Conservation (phyloP, 2,888 invertebrate species). For the Colostygia pectinataria region DNA sequence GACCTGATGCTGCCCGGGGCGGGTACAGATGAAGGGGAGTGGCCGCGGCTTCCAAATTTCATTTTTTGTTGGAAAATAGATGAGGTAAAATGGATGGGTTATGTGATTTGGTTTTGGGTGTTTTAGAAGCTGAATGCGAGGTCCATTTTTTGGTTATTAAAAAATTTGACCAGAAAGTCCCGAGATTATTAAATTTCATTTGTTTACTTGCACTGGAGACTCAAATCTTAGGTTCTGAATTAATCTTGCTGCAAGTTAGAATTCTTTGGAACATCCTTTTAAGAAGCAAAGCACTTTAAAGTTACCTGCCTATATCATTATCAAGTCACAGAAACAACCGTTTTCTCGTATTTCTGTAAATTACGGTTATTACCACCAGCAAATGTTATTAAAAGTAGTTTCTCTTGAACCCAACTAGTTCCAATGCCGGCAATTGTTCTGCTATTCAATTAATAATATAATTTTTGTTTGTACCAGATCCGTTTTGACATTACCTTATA, state of each 20-base stretch:
- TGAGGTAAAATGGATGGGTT: slow-evolving; percentile 26
- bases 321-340: slow-evolving; percentile 1
- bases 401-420: slow-evolving; percentile 33
- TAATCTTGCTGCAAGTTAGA: too few species aligned
- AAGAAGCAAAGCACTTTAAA: too few species aligned
- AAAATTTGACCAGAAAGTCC: too few species aligned
- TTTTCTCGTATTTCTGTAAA: slow-evolving; percentile 40
- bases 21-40: slow-evolving; percentile 58
- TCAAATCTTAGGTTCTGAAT: too few species aligned
- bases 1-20: slow-evolving; percentile 53
- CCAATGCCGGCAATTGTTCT: slow-evolving; percentile 29
- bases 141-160: slow-evolving; percentile 25
- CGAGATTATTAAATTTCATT: too few species aligned
- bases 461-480: background rate
- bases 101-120: slow-evolving; percentile 30
- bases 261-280: too few species aligned
- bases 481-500: too few species aligned
- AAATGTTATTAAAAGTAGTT: slow-evolving; percentile 39
- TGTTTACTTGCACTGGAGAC: too few species aligned
- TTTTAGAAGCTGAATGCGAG: slow-evolving; percentile 29
- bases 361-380: slow-evolving; percentile 38
- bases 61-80: slow-evolving; percentile 41
- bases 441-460: slow-evolving; percentile 21
- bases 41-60: slow-evolving; percentile 53
- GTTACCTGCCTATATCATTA: too few species aligned